phyloP scores from a whole-genome alignment of 2,888 invertebrate genomes.

The Caenorhabditis angaria region DNA sequence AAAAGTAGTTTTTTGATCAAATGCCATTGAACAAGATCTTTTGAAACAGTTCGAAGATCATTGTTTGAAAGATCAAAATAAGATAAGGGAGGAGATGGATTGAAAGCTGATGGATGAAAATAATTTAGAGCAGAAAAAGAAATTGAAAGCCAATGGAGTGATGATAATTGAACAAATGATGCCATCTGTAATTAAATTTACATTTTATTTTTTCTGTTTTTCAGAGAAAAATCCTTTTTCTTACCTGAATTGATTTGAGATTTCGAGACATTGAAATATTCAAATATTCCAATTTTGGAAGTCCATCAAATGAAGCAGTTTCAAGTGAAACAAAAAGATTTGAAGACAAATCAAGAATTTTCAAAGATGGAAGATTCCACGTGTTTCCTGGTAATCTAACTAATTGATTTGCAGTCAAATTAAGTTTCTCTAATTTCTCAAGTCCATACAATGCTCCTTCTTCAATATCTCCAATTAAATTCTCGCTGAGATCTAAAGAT shows the following conservation, averaged over 20 bases:
- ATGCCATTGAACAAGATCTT: constrained; percentile 21
- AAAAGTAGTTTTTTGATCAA: constrained; percentile 30
- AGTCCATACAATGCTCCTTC: constrained; percentile 50
- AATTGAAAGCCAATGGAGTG: constrained; percentile 49
- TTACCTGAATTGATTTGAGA: constrained; percentile 47
- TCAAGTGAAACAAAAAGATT: constrained; percentile 53
- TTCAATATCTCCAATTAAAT: constrained; percentile 53
- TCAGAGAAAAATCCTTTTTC: not conserved
- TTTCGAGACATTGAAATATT: constrained; percentile 50
- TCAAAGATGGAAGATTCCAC: constrained; percentile 48
- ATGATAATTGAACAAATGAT: constrained; percentile 47
- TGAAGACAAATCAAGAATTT: constrained; percentile 42
- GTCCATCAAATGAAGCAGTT: constrained; percentile 54
- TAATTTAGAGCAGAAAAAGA: constrained; percentile 32
- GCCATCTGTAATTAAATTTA: constrained; percentile 54
- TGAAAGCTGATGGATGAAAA: constrained; percentile 50
- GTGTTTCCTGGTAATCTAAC: constrained; percentile 50
- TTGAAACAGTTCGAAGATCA: constrained; percentile 27
- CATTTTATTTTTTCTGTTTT: not conserved
- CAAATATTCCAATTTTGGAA: constrained; percentile 43
- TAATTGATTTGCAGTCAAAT: constrained; percentile 51
- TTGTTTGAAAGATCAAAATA: constrained; percentile 47
- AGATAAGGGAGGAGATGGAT: constrained; percentile 42
- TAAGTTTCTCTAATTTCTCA: constrained; percentile 39
- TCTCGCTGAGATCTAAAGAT: constrained; percentile 45